Conservation (phyloP, 1,140 invertebrate genomes). For the Trichomalopsis sarcophagae region DNA sequence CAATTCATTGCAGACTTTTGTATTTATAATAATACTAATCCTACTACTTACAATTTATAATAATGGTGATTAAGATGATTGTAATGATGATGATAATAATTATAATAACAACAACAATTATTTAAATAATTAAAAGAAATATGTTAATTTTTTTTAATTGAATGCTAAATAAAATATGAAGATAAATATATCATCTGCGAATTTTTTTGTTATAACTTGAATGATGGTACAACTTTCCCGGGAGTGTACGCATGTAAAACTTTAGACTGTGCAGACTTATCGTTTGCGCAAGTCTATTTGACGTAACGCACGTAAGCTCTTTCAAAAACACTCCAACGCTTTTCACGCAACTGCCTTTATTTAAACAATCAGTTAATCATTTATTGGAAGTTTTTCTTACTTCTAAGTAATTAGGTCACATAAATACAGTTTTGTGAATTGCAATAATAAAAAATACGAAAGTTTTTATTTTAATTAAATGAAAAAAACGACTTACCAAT, state of each 20-base stretch:
- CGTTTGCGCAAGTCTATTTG: conserved; percentile 28
- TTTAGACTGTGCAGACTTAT: not conserved
- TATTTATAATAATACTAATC: not conserved
- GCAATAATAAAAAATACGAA: too few relatives aligned
- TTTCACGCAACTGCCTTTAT: too few relatives aligned
- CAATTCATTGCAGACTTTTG: not conserved
- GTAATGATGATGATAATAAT: not conserved
- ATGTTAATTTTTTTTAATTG: not conserved
- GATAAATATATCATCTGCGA: not conserved
- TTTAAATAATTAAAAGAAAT: not conserved
- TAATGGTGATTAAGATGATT: not conserved
- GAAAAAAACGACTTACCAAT: not conserved
- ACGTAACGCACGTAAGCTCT: not conserved
- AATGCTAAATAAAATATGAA: not conserved
- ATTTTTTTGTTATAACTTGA: not conserved
- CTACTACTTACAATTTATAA: not conserved
- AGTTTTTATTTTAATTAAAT: too few relatives aligned
- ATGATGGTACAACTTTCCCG: not conserved
- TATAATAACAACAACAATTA: not conserved
- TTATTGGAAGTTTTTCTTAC: too few relatives aligned
- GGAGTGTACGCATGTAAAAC: not conserved
- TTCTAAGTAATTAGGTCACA: too few relatives aligned
- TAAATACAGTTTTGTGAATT: too few relatives aligned
- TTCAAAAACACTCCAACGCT: not conserved
- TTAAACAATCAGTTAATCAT: too few relatives aligned